Percentiles rank a stretch among this genome's conserved stretches.
These are phyloP conservation scores for Panagrolaimus sp. DNA, from an alignment of 1,140 invertebrate species.

Conservation along the genomic window DNA sequence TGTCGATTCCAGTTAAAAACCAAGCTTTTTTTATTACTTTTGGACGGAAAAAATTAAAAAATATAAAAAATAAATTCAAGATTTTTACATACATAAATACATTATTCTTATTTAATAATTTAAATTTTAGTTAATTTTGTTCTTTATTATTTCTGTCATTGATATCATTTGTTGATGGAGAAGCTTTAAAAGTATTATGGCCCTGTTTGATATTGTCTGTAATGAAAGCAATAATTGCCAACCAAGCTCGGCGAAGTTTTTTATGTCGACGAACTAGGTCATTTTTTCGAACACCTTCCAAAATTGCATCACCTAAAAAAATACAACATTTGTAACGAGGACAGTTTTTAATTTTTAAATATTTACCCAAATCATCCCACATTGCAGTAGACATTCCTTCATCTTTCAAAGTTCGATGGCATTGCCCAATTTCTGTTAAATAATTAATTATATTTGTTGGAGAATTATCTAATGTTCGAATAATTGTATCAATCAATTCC, in stretches of 20 bases:
- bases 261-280: constrained; percentile 49
- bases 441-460: constrained; percentile 36
- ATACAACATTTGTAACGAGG: no score
- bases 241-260: constrained; percentile 48
- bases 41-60: no score
- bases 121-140: no score
- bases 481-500: constrained; percentile 42
- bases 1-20: no score
- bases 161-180: constrained; percentile 11
- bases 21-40: no score
- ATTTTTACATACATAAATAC: no score
- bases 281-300: constrained; percentile 36
- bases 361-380: constrained; percentile 49
- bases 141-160: not conserved
- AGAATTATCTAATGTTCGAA: constrained; percentile 41
- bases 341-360: no score
- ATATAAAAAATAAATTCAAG: no score
- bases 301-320: constrained; percentile 41
- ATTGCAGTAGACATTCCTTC: constrained; percentile 39
- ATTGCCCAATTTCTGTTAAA: constrained; percentile 38
- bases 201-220: constrained; percentile 49
- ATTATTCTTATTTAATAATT: no score
- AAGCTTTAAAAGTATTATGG: constrained; percentile 5
- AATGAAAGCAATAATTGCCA: constrained; percentile 49
- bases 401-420: constrained; percentile 35